A percentile compares a stretch with the other conserved stretches of the same genome.
Conservation (phyloP, 1,140 invertebrate species). For the Hermetia illucens region DNA sequence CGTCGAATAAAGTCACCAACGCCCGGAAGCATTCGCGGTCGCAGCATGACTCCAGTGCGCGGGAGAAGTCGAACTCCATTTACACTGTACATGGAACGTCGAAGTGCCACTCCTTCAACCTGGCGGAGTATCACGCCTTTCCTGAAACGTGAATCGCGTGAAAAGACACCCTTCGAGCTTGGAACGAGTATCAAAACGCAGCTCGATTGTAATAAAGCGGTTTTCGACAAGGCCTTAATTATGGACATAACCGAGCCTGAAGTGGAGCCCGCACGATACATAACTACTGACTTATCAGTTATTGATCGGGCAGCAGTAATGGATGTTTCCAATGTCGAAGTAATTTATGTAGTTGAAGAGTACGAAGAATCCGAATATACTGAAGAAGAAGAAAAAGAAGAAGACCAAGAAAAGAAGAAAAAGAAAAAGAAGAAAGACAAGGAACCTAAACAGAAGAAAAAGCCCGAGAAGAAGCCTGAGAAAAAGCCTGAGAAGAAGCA, state of each 20-base stretch:
- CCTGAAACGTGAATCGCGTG: constrained; percentile 27
- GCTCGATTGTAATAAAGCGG: constrained; percentile 27
- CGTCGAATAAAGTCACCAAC: constrained; percentile 25
- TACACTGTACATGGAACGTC: constrained; percentile 21
- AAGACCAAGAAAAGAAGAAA: constrained; percentile 23
- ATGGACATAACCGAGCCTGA: constrained; percentile 28
- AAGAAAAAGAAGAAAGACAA: constrained; percentile 24
- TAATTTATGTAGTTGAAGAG: constrained; percentile 29
- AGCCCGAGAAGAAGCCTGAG: constrained; percentile 20
- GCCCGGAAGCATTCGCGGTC: constrained; percentile 24
- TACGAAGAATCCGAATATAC: constrained; percentile 25
- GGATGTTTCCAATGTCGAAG: constrained; percentile 31
- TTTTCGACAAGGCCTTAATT: constrained; percentile 27
- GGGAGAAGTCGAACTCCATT: constrained; percentile 28
- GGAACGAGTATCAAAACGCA: constrained; percentile 23
- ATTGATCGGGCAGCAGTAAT: constrained; percentile 31
- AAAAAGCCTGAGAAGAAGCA: constrained; percentile 18
- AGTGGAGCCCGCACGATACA: constrained; percentile 27
- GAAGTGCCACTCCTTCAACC: constrained; percentile 25
- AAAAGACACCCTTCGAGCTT: constrained; percentile 29
- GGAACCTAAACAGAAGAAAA: constrained; percentile 26
- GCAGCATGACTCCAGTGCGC: constrained; percentile 26
- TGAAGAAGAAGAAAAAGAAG: constrained; percentile 9
- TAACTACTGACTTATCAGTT: constrained; percentile 29
- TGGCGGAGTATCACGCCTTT: constrained; percentile 30